phyloP scores from a whole-genome alignment of 2,113 vertebrate species.

The Ictalurus furcatus region DNA sequence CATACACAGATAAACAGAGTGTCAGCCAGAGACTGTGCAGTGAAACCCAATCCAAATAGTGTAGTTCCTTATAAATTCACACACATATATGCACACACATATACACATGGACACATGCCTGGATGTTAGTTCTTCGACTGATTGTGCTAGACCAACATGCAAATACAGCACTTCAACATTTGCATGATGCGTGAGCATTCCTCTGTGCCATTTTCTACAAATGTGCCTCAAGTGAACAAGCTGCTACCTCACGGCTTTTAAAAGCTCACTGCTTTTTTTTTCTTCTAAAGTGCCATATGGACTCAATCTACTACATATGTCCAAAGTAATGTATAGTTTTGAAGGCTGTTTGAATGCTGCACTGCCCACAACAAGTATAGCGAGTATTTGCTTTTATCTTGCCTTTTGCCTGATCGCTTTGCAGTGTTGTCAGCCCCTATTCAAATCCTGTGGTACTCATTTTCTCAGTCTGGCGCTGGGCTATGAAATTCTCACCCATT shows the following conservation, averaged over 20 bases:
- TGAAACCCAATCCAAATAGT: slow-evolving; percentile 50
- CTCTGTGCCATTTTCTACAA: slow-evolving; percentile 37
- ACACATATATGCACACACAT: not conserved
- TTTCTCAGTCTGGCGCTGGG: slow-evolving; percentile 20
- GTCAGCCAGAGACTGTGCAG: slow-evolving; percentile 42
- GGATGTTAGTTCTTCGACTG: slow-evolving; percentile 53
- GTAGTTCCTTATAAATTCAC: slow-evolving; percentile 44
- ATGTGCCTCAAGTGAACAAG: slow-evolving; percentile 22
- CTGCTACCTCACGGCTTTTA: not conserved
- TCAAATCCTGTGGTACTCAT: slow-evolving; percentile 17
- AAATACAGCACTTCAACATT: slow-evolving; percentile 59
- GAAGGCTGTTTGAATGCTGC: not conserved
- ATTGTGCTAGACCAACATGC: slow-evolving; percentile 66
- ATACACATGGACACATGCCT: slow-evolving; percentile 31
- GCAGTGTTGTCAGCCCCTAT: slow-evolving; percentile 4
- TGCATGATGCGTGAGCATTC: slow-evolving; percentile 49
- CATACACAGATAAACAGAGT: slow-evolving; percentile 53
- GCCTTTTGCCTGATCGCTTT: slow-evolving; percentile 24
- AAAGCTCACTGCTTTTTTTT: slow-evolving; percentile 2
- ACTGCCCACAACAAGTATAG: not conserved
- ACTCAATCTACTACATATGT: slow-evolving; percentile 4
- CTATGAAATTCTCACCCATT: slow-evolving; percentile 9
- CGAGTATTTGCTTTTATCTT: slow-evolving; percentile 2
- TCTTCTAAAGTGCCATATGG: slow-evolving; percentile 8
- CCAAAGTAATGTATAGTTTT: not conserved